Evolutionary conservation across 2,113 vertebrate genomes (phyloP).

Genomic region (Podarcis muralis): DNA sequence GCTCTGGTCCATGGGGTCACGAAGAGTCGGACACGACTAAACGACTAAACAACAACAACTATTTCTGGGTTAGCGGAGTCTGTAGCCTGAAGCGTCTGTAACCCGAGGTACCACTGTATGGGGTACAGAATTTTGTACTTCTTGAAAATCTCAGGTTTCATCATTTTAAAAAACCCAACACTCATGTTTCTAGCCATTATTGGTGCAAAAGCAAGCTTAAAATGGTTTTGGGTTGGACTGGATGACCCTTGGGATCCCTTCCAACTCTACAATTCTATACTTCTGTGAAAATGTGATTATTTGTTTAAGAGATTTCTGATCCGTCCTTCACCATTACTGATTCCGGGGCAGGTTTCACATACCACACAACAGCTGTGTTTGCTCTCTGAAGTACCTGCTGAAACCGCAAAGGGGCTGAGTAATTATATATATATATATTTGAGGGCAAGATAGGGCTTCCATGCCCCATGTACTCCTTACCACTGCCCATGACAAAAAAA

Average conservation of each 20-base stretch:
- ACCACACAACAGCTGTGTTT: too few relatives aligned
- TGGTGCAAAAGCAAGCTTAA: background rate
- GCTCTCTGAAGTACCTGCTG: background rate
- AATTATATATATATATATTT: too few relatives aligned
- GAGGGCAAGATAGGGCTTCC: too few relatives aligned
- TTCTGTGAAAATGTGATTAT: background rate
- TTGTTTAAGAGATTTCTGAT: background rate
- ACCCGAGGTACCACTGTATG: background rate
- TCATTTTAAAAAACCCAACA: background rate
- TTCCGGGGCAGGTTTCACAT: too few relatives aligned
- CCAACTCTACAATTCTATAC: too few relatives aligned
- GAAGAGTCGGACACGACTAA: too few relatives aligned
- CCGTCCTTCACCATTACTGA: too few relatives aligned
- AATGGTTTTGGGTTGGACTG: background rate
- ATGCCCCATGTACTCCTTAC: background rate
- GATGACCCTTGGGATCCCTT: too few relatives aligned
- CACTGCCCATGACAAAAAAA: background rate
- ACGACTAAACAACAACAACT: too few relatives aligned
- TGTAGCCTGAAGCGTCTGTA: too few relatives aligned
- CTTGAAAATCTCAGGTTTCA: background rate
- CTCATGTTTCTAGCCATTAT: background rate
- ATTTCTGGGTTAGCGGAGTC: too few relatives aligned
- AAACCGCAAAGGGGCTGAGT: background rate
- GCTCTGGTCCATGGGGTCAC: too few relatives aligned
- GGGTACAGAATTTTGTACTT: background rate